phyloP scores from a whole-genome alignment of 2,113 vertebrate genomes.

The Grammomys surdaster region DNA sequence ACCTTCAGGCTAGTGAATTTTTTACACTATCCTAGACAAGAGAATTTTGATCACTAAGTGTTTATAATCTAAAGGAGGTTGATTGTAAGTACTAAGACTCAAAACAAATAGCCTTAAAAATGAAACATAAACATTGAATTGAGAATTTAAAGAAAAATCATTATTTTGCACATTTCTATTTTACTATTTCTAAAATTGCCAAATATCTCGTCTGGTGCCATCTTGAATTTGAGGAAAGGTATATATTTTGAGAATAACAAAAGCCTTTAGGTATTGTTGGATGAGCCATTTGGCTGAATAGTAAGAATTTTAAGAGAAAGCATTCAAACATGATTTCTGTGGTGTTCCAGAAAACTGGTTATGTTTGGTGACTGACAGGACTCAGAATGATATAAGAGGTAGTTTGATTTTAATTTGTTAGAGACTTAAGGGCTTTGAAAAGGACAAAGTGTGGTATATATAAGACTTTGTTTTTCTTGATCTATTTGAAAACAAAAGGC shows the following conservation, averaged over 20 bases:
- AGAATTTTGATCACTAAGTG: slow-evolving; percentile 39
- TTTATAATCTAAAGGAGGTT: background rate
- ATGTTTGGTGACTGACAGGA: background rate
- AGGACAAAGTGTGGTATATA: background rate
- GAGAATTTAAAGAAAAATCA: background rate
- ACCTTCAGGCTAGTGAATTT: background rate
- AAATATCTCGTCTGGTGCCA: slow-evolving; percentile 23
- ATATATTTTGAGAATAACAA: slow-evolving; percentile 39
- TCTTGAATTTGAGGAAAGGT: slow-evolving; percentile 30
- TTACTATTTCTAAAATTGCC: slow-evolving; percentile 52
- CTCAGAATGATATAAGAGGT: background rate
- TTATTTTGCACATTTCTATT: background rate
- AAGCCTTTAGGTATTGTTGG: background rate
- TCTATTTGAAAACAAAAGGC: slow-evolving; percentile 12
- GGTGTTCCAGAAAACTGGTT: background rate
- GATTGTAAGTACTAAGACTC: background rate
- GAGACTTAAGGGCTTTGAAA: slow-evolving; percentile 18
- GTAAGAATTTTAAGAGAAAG: background rate
- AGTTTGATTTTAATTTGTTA: background rate
- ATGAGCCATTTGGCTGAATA: slow-evolving; percentile 48
- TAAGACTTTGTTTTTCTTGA: slow-evolving; percentile 29
- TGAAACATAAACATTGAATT: slow-evolving; percentile 20
- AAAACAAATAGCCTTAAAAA: slow-evolving; percentile 21
- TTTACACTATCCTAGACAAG: background rate
- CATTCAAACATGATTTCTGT: background rate